Base-by-base conservation (phyloP, 2,888 invertebrate species). In the Palloptera scutellata region DNA sequence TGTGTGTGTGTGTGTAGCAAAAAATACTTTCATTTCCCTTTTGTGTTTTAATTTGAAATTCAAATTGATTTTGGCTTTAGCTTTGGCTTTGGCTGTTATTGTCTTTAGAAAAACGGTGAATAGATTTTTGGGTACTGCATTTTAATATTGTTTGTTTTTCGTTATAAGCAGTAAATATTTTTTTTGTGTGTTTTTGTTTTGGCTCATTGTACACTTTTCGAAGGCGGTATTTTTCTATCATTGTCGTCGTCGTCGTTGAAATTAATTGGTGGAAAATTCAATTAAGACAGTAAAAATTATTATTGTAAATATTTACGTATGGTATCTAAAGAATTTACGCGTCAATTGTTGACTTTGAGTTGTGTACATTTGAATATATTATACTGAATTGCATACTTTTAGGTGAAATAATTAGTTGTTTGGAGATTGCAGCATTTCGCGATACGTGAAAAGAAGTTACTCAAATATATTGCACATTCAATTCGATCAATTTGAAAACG, bases 41-140 rank as follows among this genome's bases (percentile, higher is more conserved):
- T 30, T n/a, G 30, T 30, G 53, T 53, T 65, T 74, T 77, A 72
- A 79, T 78, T 79, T 77, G 70, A 75, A 78, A 76, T 77, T 77
- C 71, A 78, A 77, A 79, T 77, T 78, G 78, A 78, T 77, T 74
- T 70, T 66, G 70, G 42, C 69, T 67, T 69, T 69, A 74, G 74
- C 70, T 77, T 76, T 71, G 68, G 63, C 72, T 72, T 72, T 75
- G 70, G 75, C 72, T 70, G 52, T 65, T 68, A 64, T 51, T 15
- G 48, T 12, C 4, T 58, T 15, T 11, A 12, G 10, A 30, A 10
- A 12, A 3, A 17, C 17, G 62, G 17, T 15, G 30, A 30, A 30
- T 30, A 6, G 30, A 30, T 30, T 30, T 30, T 30, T 30, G 30
- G 30, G 30, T 30, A 30, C 59, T 30, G 41, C 19, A 61, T 61